A percentile compares a stretch with the other conserved stretches of the same genome.
These are phyloP conservation scores for Torymus auratus DNA, from an alignment of 2,888 invertebrate genomes.

Conservation along the genomic window DNA sequence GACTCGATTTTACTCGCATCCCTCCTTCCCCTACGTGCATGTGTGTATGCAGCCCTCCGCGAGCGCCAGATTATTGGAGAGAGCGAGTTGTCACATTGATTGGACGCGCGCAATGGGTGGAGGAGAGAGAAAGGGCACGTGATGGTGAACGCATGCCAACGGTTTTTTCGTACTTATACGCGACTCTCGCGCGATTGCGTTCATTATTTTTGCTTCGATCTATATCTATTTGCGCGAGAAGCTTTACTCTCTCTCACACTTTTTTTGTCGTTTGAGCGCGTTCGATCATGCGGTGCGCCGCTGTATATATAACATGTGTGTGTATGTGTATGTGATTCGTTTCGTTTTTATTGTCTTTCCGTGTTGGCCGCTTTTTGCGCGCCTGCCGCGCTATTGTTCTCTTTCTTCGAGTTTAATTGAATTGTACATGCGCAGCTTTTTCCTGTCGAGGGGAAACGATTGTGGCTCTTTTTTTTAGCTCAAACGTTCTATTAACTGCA, in stretches of 20 bases:
- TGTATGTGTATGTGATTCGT: no score
- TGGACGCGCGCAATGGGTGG: not conserved
- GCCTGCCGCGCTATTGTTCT: no score
- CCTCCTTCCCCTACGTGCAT: not conserved
- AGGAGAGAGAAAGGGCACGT: not conserved
- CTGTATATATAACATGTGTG: no score
- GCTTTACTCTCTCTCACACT: not conserved
- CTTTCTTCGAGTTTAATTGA: no score
- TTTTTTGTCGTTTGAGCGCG: not conserved
- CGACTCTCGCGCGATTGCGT: slow-evolving; percentile 2
- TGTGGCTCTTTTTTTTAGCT: no score
- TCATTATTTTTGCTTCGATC: slow-evolving; percentile 40
- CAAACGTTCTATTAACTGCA: no score
- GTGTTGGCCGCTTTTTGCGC: no score
- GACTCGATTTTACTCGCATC: not conserved
- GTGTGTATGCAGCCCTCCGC: slow-evolving; percentile 13
- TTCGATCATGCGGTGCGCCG: not conserved
- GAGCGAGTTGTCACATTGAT: slow-evolving; percentile 27
- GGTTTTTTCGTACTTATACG: slow-evolving; percentile 1
- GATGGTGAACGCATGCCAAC: not conserved
- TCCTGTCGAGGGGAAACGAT: no score
- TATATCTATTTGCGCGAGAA: slow-evolving; percentile 10
- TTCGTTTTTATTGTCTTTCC: no score
- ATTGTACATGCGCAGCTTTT: no score
- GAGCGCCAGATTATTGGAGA: slow-evolving; percentile 43